phyloP scores from a whole-genome alignment of 2,888 invertebrate genomes.

The Eretmocerus hayati region DNA sequence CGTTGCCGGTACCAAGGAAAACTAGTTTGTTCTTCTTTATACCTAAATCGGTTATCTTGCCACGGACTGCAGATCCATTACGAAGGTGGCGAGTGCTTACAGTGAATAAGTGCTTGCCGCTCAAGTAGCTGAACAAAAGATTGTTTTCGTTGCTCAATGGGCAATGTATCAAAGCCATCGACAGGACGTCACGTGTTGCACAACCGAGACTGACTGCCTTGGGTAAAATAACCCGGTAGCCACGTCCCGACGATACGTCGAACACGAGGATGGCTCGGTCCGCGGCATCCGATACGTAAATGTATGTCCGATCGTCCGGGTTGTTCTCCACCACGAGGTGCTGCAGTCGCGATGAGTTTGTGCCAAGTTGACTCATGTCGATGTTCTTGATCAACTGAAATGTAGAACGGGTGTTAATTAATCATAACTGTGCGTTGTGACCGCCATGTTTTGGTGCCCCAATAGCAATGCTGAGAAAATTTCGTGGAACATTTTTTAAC shows the following conservation, averaged over 20 bases:
- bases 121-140: conserved; percentile 59
- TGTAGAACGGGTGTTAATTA: conserved; percentile 2
- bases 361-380: conserved; percentile 52
- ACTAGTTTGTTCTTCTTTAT: conserved; percentile 54
- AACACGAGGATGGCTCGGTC: conserved; percentile 54
- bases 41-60: conserved; percentile 52
- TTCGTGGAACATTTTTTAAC: no score
- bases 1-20: conserved; percentile 58
- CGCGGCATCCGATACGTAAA: conserved; percentile 62
- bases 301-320: conserved; percentile 54
- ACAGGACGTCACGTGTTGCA: conserved; percentile 52
- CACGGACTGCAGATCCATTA: conserved; percentile 52
- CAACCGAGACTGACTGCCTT: conserved; percentile 46
- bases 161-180: conserved; percentile 58
- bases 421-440: no score
- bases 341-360: conserved; percentile 54
- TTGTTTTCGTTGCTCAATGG: conserved; percentile 47
- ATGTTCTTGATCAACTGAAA: conserved; percentile 41
- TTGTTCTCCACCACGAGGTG: conserved; percentile 63
- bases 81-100: conserved; percentile 59
- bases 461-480: no score
- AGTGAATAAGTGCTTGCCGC: conserved; percentile 57
- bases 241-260: conserved; percentile 47
- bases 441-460: no score
- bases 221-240: conserved; percentile 56